These are phyloP conservation scores for Microhierax caerulescens DNA, from an alignment of 2,797 vertebrate genomes.

Conservation along the genomic window DNA sequence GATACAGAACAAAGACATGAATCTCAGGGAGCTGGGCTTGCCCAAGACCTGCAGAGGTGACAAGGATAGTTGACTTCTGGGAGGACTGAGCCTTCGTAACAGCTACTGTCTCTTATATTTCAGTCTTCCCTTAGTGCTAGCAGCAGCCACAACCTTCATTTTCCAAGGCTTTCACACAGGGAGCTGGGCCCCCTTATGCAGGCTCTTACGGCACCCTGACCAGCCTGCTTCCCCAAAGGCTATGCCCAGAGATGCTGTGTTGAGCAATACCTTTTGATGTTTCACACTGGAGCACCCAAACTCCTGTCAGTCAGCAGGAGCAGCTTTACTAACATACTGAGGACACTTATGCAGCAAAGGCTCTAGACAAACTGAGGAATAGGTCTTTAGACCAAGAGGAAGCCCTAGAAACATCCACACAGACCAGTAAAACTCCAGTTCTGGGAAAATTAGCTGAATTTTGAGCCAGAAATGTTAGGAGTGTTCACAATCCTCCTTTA, in stretches of 20 bases:
- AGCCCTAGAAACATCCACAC: neutral
- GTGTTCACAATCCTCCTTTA: neutral
- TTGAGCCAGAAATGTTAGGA: neutral
- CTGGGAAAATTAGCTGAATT: neutral
- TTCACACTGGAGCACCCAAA: neutral
- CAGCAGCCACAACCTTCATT: neutral
- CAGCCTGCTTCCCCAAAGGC: neutral
- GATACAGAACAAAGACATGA: neutral
- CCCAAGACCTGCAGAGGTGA: neutral
- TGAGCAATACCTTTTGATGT: neutral
- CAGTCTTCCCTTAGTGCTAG: neutral
- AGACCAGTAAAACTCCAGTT: neutral
- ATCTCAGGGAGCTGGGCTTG: neutral
- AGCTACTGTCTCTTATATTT: neutral
- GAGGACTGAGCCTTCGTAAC: rapidly evolving
- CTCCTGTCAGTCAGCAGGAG: neutral
- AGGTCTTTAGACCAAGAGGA: neutral
- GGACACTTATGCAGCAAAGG: neutral
- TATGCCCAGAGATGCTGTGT: neutral
- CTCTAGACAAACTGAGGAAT: neutral
- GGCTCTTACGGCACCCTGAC: neutral
- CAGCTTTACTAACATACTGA: neutral
- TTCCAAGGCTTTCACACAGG: neutral
- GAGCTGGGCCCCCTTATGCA: neutral
- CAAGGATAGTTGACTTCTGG: neutral